Percentiles rank a stretch among this genome's conserved stretches.
Evolutionary conservation across 2,797 vertebrate genomes (phyloP).

Genomic region (Muscicapa comitata): DNA sequence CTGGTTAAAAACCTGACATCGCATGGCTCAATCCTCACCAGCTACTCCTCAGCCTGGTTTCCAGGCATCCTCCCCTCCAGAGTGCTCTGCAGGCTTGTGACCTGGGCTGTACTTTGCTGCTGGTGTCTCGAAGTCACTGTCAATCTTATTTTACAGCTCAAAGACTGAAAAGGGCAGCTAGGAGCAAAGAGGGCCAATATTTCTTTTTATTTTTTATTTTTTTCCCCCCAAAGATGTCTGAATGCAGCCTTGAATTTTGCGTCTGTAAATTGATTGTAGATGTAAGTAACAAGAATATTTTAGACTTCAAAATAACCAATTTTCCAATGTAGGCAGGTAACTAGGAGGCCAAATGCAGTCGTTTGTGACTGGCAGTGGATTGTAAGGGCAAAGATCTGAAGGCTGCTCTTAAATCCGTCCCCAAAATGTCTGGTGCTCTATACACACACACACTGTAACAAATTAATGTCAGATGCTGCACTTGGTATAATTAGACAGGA

Average conservation of each 20-base stretch:
- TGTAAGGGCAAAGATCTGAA: slow-evolving; percentile 19
- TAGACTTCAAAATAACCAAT: not conserved
- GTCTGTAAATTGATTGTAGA: not conserved
- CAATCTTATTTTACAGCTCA: slow-evolving; percentile 36
- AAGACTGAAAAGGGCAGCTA: slow-evolving; percentile 36
- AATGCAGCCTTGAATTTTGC: not conserved
- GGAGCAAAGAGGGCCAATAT: not conserved
- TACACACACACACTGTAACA: not conserved
- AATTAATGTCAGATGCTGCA: slow-evolving; percentile 43
- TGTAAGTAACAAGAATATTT: not conserved
- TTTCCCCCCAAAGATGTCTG: rapidly evolving
- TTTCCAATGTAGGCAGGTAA: not conserved
- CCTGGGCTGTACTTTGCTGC: not conserved
- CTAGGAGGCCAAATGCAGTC: not conserved
- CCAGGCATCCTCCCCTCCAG: not conserved
- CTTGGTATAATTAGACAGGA: slow-evolving; percentile 35
- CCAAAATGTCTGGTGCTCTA: slow-evolving; percentile 2
- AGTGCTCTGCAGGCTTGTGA: not conserved
- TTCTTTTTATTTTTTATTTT: not conserved
- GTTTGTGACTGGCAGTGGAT: not conserved
- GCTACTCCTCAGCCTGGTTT: not conserved
- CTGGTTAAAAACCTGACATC: slow-evolving; percentile 27
- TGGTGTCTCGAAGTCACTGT: not conserved
- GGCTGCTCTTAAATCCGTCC: slow-evolving; percentile 17
- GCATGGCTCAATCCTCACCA: not conserved